A percentile compares a stretch with the other conserved stretches of the same genome.
These are phyloP conservation scores for Luperina testacea DNA, from an alignment of 2,888 invertebrate genomes.

Conservation along the genomic window DNA sequence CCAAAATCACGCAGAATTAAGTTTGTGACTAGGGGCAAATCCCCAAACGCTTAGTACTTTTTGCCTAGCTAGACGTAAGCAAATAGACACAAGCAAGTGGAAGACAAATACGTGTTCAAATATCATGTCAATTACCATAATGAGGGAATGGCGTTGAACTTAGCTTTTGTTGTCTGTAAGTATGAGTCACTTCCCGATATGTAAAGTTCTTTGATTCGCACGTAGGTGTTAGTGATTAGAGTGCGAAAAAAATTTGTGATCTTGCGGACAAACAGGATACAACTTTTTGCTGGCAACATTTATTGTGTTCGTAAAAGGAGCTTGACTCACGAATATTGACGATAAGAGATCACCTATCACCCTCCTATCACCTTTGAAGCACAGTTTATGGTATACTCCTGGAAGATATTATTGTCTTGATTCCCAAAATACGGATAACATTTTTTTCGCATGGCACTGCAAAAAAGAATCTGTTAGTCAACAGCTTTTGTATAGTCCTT, in stretches of 20 bases:
- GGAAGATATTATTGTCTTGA: not conserved
- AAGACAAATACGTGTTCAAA: slow-evolving; percentile 45
- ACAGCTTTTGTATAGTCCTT: not conserved
- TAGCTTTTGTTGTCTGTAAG: slow-evolving; percentile 51
- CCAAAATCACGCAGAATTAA: not conserved
- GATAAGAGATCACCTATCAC: not conserved
- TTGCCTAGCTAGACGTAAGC: not conserved
- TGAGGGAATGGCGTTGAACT: slow-evolving; percentile 63
- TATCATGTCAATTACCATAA: slow-evolving; percentile 57
- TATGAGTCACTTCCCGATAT: slow-evolving; percentile 60
- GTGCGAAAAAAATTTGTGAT: slow-evolving; percentile 34
- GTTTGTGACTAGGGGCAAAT: not conserved
- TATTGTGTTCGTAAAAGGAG: slow-evolving; percentile 1
- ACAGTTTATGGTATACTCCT: not conserved
- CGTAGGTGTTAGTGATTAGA: slow-evolving; percentile 50
- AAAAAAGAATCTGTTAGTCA: not conserved
- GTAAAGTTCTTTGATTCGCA: slow-evolving; percentile 46
- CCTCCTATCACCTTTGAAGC: too few species aligned
- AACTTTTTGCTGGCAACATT: slow-evolving; percentile 14
- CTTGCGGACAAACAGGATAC: slow-evolving; percentile 22
- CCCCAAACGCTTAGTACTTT: not conserved
- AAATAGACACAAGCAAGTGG: slow-evolving; percentile 22
- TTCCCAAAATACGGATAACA: not conserved
- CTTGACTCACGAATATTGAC: not conserved
- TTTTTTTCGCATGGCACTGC: not conserved